Evolutionary conservation across 1,140 invertebrate species (phyloP), one percentile per base, ranked within the genome.

Genomic region (Oryctes rhinoceros): DNA sequence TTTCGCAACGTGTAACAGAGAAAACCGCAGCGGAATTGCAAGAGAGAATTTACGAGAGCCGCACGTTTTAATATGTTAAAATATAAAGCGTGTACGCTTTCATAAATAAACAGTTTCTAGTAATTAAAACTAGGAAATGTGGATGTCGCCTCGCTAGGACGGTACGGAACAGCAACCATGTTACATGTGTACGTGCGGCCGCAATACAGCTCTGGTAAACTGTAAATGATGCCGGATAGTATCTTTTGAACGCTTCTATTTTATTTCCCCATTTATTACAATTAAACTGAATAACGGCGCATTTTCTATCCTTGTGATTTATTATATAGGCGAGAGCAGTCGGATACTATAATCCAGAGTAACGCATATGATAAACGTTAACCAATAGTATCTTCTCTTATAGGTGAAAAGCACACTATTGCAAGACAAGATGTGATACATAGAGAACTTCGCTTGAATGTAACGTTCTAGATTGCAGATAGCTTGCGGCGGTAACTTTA

Each of bases 31-130:
- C 78, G 48, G 78, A 81, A 81, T 81, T 81, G 80, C 80, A 81
- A 62, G 78, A 74, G 49, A 37, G 62, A 79, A 81, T 81, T 81
- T 81, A 81, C 80, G 78, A 79, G 80, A 76, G 80, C 80, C 75
- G 78, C 80, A 78, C 78, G 80, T 81, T 81, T 81, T 81, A 81
- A 81, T 81, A 81, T 78, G 80, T 78, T 76, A 81, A 81, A 76
- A 81, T 81, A 71, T 71, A 71, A 71, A 71, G 65, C 65, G 78
- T 81, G 78, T 76, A 59, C 71, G 75, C 65, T 24, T 71, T 74
- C 80, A 67, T 78, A 81, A 81, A 81, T 81, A 78, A 62, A 49
- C 75, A 76, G 75, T 44, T 81, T 79, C 65, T 75, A 79, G 80
- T 79, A 81, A 81, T 81, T 81, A 81, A 81, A 81, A 78, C 78